Evolutionary conservation across 2,797 vertebrate species (phyloP), one percentile per base, ranked within the genome.

Genomic region (Oreochromis mossambicus): DNA sequence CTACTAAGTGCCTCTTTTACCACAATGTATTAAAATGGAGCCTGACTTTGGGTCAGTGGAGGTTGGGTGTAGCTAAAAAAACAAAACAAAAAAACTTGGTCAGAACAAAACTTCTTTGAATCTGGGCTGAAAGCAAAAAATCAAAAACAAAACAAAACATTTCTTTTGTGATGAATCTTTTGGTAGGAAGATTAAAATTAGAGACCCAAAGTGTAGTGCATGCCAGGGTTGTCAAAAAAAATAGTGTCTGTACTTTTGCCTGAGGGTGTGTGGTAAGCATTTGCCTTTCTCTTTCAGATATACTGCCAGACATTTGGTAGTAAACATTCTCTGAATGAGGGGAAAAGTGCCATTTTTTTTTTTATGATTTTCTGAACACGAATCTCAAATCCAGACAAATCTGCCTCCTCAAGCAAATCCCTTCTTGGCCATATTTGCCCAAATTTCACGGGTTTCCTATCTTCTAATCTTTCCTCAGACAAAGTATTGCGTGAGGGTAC

Each of bases 1-100:
- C 94, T 96, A 97, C 96, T 96, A 98, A 99, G 98, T 99, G 98
- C 98, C 98, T 99, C 97, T 95, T 96, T 96, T 97, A 97, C 90
- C 85, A 87, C 94, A 96, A 96, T 95, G 94, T 96, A 94, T 95
- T 94, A 87, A 89, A 92, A 96, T 94, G 95, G 95, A 95, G 93
- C 92, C 94, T 89, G 89, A 84, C 84, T 86, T 43, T 56, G 81
- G 68, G 48, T 85, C 76, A 81, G 41, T 29, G 24, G 51, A 21
- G 9, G 34, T 2, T 36, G 34, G 34, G 34, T 8, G 34, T 36
- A 36, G 8, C 34, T 36, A 8, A 36, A 36, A 36, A 55, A 29
- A 0, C 29, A 88, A 58, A 58, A 51, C 24, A 12, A 41, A 41
- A 5, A 86, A 80, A 77, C 55, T 38, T 77, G 55, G 75, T 85